Evolutionary conservation across 1,140 invertebrate species (phyloP), one percentile per base, ranked within the genome.

Genomic region (Pantala flavescens): DNA sequence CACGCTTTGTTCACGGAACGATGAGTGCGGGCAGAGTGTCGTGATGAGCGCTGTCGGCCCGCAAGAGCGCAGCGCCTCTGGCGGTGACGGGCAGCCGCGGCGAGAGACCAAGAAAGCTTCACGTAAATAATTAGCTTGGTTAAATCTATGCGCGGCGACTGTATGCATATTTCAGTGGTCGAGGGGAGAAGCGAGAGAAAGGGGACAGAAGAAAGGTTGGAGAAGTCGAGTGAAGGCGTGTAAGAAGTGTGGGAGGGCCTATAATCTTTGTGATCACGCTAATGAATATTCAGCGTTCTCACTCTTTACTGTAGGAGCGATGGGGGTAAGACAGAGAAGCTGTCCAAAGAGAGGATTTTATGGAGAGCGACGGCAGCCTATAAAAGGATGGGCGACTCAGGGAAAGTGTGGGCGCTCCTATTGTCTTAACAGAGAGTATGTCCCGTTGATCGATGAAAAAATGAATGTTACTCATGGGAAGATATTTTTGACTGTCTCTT

Each of bases 221-320:
- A 21, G 49, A 63, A 63, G 49, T 63, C 5, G n/a, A 63, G 16
- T 63, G 49, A 63, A 63, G 49, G 49, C 49, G 49, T 21, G 49
- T 63, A 63, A 63, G 49, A 63, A 63, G 49, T 63, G 49, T 63
- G 49, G 49, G 49, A 21, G 49, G 49, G 49, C 49, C n/a, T 21
- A 21, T 63, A 63, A 63, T 63, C 49, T 63, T 63, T 63, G 49
- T 63, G 49, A 63, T 63, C 49, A 63, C 49, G 14, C 49, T 63
- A 63, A 63, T 63, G 49, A 63, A 63, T 63, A 63, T 63, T 63
- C 49, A 63, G 49, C 49, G 12, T 63, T 63, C 49, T 63, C 49
- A 63, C 49, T 63, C 49, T 63, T 63, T 19, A 21, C n/a, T 36
- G 28, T 21, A 7, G 49, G 49, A 63, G 12, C 14, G 49, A 21